These are phyloP conservation scores for Pithys albifrons DNA, from an alignment of 2,113 vertebrate species.

Conservation along the genomic window DNA sequence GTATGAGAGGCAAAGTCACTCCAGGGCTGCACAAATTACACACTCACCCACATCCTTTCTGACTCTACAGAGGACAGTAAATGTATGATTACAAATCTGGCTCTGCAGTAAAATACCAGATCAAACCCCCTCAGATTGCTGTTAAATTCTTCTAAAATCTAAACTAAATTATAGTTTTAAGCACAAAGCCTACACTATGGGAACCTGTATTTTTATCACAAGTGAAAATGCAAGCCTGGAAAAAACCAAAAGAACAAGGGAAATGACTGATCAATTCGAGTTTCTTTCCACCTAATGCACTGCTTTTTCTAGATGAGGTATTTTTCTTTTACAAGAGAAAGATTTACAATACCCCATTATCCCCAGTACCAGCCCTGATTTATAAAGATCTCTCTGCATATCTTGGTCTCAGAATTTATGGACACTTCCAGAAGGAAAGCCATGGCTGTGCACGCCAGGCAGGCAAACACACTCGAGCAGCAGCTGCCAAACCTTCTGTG, in stretches of 20 bases:
- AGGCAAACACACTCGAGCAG: neutral
- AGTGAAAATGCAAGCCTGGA: neutral
- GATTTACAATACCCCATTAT: neutral
- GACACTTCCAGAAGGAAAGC: neutral
- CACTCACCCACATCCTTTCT: neutral
- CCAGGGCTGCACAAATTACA: neutral
- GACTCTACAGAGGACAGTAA: neutral
- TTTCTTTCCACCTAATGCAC: neutral
- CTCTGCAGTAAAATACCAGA: neutral
- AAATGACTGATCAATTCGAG: neutral
- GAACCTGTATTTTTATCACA: neutral
- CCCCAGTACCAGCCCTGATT: neutral
- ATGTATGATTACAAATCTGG: neutral
- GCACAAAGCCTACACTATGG: fast-evolving
- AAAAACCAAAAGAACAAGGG: neutral
- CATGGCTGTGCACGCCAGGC: neutral
- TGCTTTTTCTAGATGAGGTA: neutral
- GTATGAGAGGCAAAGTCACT: neutral
- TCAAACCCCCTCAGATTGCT: neutral
- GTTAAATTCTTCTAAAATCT: neutral
- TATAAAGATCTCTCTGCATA: neutral
- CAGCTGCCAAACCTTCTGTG: neutral
- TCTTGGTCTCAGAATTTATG: neutral
- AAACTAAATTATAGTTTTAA: neutral
- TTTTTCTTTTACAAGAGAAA: neutral